Base-by-base conservation (phyloP, 2,113 vertebrate genomes). In the Myiozetetes cayanensis region DNA sequence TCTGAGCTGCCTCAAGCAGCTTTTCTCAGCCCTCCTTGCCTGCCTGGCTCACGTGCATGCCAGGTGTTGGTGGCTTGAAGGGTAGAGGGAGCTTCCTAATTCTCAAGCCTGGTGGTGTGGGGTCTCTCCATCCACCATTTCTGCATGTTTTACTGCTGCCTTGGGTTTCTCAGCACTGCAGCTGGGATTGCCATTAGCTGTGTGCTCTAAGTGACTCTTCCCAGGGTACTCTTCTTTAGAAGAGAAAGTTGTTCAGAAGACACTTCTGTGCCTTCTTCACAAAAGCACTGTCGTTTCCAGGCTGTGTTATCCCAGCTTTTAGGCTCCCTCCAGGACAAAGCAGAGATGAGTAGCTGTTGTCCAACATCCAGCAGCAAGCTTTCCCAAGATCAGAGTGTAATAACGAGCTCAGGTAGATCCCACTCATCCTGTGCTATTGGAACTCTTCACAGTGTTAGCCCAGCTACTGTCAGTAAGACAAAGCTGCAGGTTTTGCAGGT, bases 31-130 rank as follows among this genome's bases (percentile, higher is more conserved):
- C 44, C 55, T 56, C 56, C 33, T 80, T 61, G 63, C 76, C 56
- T 77, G 10, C n/a, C 81, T 72, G 73, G 52, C 41, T 92, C 65
- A 72, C 5, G 2, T 68, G 52, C 9, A 56, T 52, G 77, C 68
- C 93, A 95, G 92, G 89, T 92, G 89, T 18, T 93, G 24, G 33
- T 81, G 44, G 16, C 35, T 59, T 89, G 65, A 81, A 78, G 59
- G 65, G 35, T 5, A 39, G 8, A 63, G 28, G 11, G 39, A 90
- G 52, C 27, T 44, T 88, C 43, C 10, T 59, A 3, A 67, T 17
- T 74, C 61, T 74, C 6, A 20, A 46, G 12, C 19, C 39, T 84
- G 63, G 13, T 75, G 19, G 19, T 70, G 17, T 72, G 28, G 15
- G 37, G 39, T 94, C 41, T 68, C 65, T 81, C 61, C 47, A 52